These are phyloP conservation scores for Rhinoderma darwinii DNA, from an alignment of 2,113 vertebrate genomes.

Conservation along the genomic window DNA sequence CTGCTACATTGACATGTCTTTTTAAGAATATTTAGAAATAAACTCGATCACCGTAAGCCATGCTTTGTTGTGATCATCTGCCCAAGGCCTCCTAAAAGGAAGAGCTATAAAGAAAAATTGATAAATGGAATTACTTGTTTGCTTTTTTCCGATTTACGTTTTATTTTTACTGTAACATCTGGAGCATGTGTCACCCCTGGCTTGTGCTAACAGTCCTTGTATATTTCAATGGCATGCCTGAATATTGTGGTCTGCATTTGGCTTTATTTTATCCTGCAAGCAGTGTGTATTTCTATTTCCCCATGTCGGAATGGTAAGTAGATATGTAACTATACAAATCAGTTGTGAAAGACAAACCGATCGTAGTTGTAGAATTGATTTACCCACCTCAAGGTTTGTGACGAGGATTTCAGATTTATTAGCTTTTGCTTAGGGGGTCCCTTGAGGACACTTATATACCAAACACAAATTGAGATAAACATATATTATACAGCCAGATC, in stretches of 20 bases:
- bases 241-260: constrained; percentile 24
- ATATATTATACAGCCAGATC: constrained; percentile 31
- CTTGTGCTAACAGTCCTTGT: constrained; percentile 50
- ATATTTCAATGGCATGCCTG: constrained; percentile 43
- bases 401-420: constrained; percentile 28
- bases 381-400: not conserved
- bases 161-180: constrained; percentile 41
- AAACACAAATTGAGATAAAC: constrained; percentile 44
- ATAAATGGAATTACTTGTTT: constrained; percentile 26
- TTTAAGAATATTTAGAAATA: too few species aligned
- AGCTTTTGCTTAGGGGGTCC: constrained; percentile 27
- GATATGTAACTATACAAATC: constrained; percentile 1
- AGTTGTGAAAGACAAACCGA: constrained; percentile 15
- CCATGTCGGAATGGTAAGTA: constrained; percentile 50
- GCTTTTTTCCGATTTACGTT: not conserved
- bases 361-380: not conserved
- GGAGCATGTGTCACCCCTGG: constrained; percentile 47
- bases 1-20: not conserved
- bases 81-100: constrained; percentile 30
- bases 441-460: constrained; percentile 12
- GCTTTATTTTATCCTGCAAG: constrained; percentile 27
- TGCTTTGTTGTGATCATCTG: not conserved
- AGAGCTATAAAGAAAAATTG: not conserved
- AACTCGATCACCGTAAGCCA: not conserved
- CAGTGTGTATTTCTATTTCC: constrained; percentile 38